Conservation (phyloP, 2,113 vertebrate species). For the Chaenogobius annularis region DNA sequence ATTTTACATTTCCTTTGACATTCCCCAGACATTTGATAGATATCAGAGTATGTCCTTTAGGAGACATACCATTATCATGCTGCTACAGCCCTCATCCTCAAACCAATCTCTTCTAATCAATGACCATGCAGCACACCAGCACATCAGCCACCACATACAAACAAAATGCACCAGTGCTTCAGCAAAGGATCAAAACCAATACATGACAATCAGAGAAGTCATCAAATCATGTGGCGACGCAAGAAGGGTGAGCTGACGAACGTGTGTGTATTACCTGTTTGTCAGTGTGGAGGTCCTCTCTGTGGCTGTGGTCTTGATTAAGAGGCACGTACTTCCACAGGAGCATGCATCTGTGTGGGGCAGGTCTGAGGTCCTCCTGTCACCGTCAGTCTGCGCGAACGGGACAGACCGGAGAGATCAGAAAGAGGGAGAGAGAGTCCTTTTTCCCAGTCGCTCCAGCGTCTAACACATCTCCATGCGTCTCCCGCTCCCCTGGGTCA, state of each 20-base stretch:
- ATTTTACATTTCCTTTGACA: slow-evolving; percentile 45
- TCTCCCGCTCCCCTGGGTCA: slow-evolving; percentile 72
- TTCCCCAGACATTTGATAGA: slow-evolving; percentile 58
- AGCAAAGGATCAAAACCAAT: slow-evolving; percentile 31
- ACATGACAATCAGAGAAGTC: slow-evolving; percentile 17
- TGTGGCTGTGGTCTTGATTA: slow-evolving; percentile 46
- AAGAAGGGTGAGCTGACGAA: slow-evolving; percentile 26
- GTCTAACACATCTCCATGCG: slow-evolving; percentile 64
- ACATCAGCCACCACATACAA: slow-evolving; percentile 32
- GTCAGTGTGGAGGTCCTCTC: slow-evolving; percentile 56
- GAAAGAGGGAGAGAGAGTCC: slow-evolving; percentile 50
- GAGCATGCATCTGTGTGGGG: slow-evolving; percentile 62
- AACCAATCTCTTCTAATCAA: slow-evolving; percentile 61
- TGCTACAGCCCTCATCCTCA: slow-evolving; percentile 62
- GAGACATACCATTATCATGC: slow-evolving; percentile 66
- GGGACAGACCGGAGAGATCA: slow-evolving; percentile 57
- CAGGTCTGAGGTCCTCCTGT: slow-evolving; percentile 53
- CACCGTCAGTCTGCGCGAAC: slow-evolving; percentile 41
- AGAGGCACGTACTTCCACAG: slow-evolving; percentile 74
- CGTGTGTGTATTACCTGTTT: slow-evolving; percentile 64
- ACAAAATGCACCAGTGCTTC: slow-evolving; percentile 28
- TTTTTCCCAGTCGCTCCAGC: slow-evolving; percentile 53
- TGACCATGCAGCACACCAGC: slow-evolving; percentile 61
- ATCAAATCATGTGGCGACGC: slow-evolving; percentile 24
- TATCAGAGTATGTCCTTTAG: slow-evolving; percentile 63